These are phyloP conservation scores for Chymomyza caudatula DNA, from an alignment of 2,888 invertebrate species.

Conservation along the genomic window DNA sequence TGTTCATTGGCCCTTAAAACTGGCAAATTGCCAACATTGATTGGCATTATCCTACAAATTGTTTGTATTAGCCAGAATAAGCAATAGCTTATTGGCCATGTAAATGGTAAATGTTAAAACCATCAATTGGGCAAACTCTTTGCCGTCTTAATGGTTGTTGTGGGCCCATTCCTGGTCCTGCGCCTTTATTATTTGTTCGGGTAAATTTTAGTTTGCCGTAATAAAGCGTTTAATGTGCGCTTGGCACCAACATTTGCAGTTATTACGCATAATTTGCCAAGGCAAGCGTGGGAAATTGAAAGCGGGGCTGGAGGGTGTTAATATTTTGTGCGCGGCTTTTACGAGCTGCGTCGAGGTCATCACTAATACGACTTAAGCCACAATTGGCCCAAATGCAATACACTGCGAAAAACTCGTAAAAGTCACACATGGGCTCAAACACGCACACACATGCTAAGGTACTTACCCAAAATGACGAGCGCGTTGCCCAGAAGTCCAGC, in stretches of 20 bases:
- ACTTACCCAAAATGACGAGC: conserved; percentile 85
- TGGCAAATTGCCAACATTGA: background rate
- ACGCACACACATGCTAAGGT: background rate
- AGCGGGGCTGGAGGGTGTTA: background rate
- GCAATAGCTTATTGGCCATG: background rate
- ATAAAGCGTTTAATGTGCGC: background rate
- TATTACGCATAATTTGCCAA: conserved; percentile 60
- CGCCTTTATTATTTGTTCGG: conserved; percentile 20
- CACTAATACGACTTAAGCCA: background rate
- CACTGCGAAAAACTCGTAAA: background rate
- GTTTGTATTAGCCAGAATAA: background rate
- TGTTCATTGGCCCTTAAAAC: background rate
- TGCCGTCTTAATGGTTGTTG: background rate
- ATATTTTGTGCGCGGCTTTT: background rate
- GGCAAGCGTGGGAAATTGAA: background rate
- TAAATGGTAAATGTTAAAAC: conserved; percentile 18
- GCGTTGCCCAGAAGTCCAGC: conserved; percentile 94
- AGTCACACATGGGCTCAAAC: background rate
- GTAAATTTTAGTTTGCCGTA: background rate
- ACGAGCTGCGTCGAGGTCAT: background rate
- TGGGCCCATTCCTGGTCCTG: conserved; percentile 12
- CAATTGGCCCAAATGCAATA: background rate
- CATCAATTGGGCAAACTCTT: background rate
- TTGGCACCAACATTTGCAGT: conserved; percentile 46
- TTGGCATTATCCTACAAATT: too few species aligned